Evolutionary conservation across 1,140 invertebrate genomes (phyloP), one percentile per base, ranked within the genome.

Genomic region (Brachionus asplanchnoidis): DNA sequence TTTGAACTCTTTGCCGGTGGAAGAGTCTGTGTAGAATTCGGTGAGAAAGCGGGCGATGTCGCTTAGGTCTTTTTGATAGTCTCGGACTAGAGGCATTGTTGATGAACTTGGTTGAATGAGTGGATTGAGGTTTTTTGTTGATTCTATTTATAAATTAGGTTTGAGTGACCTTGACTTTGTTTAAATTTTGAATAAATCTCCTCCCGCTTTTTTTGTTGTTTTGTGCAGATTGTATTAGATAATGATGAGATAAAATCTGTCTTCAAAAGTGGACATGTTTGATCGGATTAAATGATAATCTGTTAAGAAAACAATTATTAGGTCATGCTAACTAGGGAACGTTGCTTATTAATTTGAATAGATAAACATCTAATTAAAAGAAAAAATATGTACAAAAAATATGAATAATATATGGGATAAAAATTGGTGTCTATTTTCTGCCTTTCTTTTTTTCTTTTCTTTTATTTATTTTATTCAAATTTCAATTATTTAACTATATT

Each of bases 1-100:
- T 40, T 80, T 80, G 44, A 80, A 80, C 11, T 56, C 11, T 14
- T 80, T 80, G 20, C 77, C 77, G 2, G 23, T 5, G 14, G 11
- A 6, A 5, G 28, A n/a, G 44, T 80, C 77, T 5, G 9, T 56
- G 77, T 80, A 80, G 77, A 80, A 80, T 5, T 80, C 77, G 44
- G 77, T 80, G 2, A 80, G 17, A 20, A 80, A 80, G 14, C 77
- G 77, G 14, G 56, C 56, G 0, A 80, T 17, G 12, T 80, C 44
- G 6, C 17, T n/a, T 32, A 20, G n/a, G 44, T 80, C 77, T 12
- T 53, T 80, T 32, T 32, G 26, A 42, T 80, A 80, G 32, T 80
- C 77, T 53, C 77, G 42, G 0, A 73, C 17, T 46, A 26, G 8
- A 7, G 70, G 70, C 70, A 73, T 73, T 46, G 11, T 73, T 56